Evolutionary conservation across 2,888 invertebrate species (phyloP).

Genomic region (Punctoribates punctum): DNA sequence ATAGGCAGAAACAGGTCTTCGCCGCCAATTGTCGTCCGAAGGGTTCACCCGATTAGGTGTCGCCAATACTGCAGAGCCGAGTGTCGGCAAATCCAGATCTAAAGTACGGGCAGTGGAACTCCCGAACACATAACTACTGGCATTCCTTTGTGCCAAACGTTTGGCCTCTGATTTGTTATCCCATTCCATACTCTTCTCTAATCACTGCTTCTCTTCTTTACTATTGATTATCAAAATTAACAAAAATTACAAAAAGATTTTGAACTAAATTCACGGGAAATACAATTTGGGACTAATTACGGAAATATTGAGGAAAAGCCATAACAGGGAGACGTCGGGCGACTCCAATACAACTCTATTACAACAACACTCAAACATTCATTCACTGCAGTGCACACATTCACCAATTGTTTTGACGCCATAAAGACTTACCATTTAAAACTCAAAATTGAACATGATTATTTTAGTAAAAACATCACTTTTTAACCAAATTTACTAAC

Average conservation of each 20-base stretch:
- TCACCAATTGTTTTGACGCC: too few species aligned
- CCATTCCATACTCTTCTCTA: conserved; percentile 75
- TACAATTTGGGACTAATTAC: too few species aligned
- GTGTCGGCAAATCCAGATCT: conserved; percentile 46
- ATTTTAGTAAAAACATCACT: too few species aligned
- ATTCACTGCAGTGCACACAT: too few species aligned
- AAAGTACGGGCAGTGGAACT: conserved; percentile 78
- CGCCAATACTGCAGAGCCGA: conserved; percentile 54
- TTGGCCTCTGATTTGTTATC: conserved; percentile 76
- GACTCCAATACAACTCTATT: too few species aligned
- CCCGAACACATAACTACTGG: conserved; percentile 79
- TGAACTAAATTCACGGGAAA: neutral
- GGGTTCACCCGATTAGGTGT: conserved; percentile 15
- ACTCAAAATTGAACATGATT: too few species aligned
- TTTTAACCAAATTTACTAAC: too few species aligned
- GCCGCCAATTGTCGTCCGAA: neutral
- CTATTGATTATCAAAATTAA: conserved; percentile 51
- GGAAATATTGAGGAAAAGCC: too few species aligned
- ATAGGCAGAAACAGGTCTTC: conserved; percentile 39
- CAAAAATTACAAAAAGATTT: neutral
- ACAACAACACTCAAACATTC: too few species aligned
- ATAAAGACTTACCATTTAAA: too few species aligned
- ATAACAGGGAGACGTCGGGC: too few species aligned
- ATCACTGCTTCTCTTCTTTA: conserved; percentile 80
- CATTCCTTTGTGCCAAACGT: conserved; percentile 70